phyloP scores from a whole-genome alignment of 2,797 vertebrate genomes.

The Channallabes apus region DNA sequence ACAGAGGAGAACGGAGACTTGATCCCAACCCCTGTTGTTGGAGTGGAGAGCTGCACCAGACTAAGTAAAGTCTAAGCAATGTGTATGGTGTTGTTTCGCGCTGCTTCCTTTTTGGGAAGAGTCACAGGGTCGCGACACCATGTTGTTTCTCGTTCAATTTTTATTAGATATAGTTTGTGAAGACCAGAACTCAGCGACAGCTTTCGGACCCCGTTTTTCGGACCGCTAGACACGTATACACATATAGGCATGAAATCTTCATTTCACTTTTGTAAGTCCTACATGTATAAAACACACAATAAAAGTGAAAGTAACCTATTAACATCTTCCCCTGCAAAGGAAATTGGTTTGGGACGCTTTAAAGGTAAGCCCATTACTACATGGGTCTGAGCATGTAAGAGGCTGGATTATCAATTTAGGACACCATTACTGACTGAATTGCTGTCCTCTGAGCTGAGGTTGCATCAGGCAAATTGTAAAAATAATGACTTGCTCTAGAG shows the following conservation, averaged over 20 bases:
- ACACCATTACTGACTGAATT: slow-evolving; percentile 56
- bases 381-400: slow-evolving; percentile 17
- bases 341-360: slow-evolving; percentile 24
- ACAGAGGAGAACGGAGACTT: too few relatives aligned
- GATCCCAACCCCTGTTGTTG: too few relatives aligned
- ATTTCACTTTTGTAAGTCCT: not conserved
- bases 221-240: not conserved
- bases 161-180: not conserved
- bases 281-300: not conserved
- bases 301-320: not conserved
- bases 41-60: too few relatives aligned
- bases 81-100: not conserved
- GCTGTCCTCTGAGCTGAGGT: slow-evolving; percentile 60
- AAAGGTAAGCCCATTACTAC: slow-evolving; percentile 24
- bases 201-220: too few relatives aligned
- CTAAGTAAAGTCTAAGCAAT: not conserved
- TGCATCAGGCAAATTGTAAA: slow-evolving; percentile 69
- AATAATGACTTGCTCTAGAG: slow-evolving; percentile 45
- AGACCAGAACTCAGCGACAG: not conserved
- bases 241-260: not conserved
- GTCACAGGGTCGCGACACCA: not conserved
- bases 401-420: slow-evolving; percentile 27
- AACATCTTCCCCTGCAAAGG: not conserved
- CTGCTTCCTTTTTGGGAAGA: not conserved
- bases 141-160: not conserved